Percentiles rank a stretch among this genome's conserved stretches.
Evolutionary conservation across 2,888 invertebrate species (phyloP).

Genomic region (Campaea margaritaria): DNA sequence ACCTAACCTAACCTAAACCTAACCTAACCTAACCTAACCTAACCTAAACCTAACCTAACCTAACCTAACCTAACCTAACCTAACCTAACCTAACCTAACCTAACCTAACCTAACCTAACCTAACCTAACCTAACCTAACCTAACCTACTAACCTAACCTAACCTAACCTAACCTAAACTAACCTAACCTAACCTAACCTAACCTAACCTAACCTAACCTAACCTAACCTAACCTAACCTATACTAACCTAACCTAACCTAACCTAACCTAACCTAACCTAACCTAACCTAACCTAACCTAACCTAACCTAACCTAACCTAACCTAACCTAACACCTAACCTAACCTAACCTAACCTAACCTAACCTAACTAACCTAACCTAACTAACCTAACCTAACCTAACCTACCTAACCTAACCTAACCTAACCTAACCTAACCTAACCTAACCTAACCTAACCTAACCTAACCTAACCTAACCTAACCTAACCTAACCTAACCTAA

Average conservation of each 20-base stretch:
- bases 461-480: slow-evolving; percentile 28
- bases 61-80: slow-evolving; percentile 36
- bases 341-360: slow-evolving; percentile 1
- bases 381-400: slow-evolving; percentile 37
- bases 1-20: slow-evolving; percentile 27
- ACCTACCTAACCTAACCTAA: too few relatives aligned
- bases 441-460: slow-evolving; percentile 25
- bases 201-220: slow-evolving; percentile 35
- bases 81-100: slow-evolving; percentile 21
- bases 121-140: slow-evolving; percentile 32
- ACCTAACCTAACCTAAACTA: slow-evolving; percentile 27
- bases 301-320: slow-evolving; percentile 30
- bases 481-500: slow-evolving; percentile 24
- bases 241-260: too few relatives aligned
- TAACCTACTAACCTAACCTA: too few relatives aligned
- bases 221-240: slow-evolving; percentile 35
- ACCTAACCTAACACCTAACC: too few relatives aligned
- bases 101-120: slow-evolving; percentile 34
- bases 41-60: slow-evolving; percentile 32
- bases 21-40: too few relatives aligned
- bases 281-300: slow-evolving; percentile 35
- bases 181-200: slow-evolving; percentile 39
- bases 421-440: slow-evolving; percentile 22
- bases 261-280: slow-evolving; percentile 40
- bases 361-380: slow-evolving; percentile 27